phyloP scores from a whole-genome alignment of 1,140 invertebrate species.

The Achroia grisella region DNA sequence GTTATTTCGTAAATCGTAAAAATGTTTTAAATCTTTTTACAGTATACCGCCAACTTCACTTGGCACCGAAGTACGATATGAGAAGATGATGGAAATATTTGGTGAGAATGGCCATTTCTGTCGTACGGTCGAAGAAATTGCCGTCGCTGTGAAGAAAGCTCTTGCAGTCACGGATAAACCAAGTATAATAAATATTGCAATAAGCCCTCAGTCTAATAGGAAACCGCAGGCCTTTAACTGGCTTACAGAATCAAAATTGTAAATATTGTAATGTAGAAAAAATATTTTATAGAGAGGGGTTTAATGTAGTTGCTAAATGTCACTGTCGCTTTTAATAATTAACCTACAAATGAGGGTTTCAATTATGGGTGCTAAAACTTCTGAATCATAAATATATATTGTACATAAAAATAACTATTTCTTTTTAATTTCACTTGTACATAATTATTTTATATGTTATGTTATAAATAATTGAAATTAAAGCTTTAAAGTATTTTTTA shows the following conservation, averaged over 20 bases:
- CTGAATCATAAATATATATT: too few relatives aligned
- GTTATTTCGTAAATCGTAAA: too few relatives aligned
- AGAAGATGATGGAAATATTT: constrained; percentile 92
- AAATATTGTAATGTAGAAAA: constrained; percentile 1
- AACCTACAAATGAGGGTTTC: too few relatives aligned
- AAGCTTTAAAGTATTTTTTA: too few relatives aligned
- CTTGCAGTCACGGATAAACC: constrained; percentile 82
- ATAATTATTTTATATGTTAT: too few relatives aligned
- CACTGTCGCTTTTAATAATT: too few relatives aligned
- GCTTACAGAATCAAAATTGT: constrained; percentile 92
- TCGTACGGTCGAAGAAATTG: constrained; percentile 83
- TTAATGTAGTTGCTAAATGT: too few relatives aligned
- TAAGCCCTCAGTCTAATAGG: constrained; percentile 89
- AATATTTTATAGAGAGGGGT: not conserved
- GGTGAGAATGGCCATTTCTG: constrained; percentile 87
- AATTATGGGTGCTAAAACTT: too few relatives aligned
- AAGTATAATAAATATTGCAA: constrained; percentile 93
- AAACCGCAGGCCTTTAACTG: constrained; percentile 93
- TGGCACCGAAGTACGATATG: constrained; percentile 86
- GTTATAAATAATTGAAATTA: too few relatives aligned
- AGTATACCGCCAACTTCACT: constrained; percentile 90
- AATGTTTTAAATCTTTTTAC: constrained; percentile 37
- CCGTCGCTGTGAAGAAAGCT: constrained; percentile 79
- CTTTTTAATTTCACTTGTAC: too few relatives aligned
- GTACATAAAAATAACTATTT: too few relatives aligned